Evolutionary conservation across 1,140 invertebrate species (phyloP), one percentile per base, ranked within the genome.

Genomic region (Trachymyrmex septentrionalis): DNA sequence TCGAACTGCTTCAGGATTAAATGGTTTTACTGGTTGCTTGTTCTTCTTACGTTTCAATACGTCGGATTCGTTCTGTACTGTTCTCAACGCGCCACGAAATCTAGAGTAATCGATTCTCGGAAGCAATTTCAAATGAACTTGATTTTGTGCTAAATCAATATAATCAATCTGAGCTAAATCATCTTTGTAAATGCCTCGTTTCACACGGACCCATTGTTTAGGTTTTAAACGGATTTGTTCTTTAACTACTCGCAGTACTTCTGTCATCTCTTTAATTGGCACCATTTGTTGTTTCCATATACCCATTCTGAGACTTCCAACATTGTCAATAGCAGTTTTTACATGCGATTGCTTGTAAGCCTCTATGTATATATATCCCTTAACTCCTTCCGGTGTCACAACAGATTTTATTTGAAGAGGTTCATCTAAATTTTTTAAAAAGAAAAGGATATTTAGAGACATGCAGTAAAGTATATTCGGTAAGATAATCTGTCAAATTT

Each of bases 251-350:
- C 98, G 97, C 10, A 99, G 93, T 0, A 99, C 99, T 96, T 99
- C 99, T 0, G 99, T 99, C 99, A 99, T 99, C 96, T 99, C 99
- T 94, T 99, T 99, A 82, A 99, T 99, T 0, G 99, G 99, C 19
- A 99, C 99, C 99, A 99, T 99, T 96, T 97, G 97, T 92, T 99
- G 99, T 92, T 98, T 97, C 97, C 98, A 99, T 88, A 97, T 96
- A 67, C 99, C 99, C 96, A 99, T 97, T 89, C 97, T 96, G 0
- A 99, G 96, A 92, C 97, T 99, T 3, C 98, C 97, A 21, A 99
- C 97, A 91, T 99, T 99, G 85, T 99, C 97, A 77, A 99, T 99
- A 0, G 98, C 98, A 57, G 97, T 96, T 95, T 99, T 99, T 0
- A 99, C 99, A 94, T 99, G 99, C 10, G 99, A 98, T 92, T 99